Evolutionary conservation across 2,113 vertebrate genomes (phyloP).

Genomic region (Phylloscopus trochiloides): DNA sequence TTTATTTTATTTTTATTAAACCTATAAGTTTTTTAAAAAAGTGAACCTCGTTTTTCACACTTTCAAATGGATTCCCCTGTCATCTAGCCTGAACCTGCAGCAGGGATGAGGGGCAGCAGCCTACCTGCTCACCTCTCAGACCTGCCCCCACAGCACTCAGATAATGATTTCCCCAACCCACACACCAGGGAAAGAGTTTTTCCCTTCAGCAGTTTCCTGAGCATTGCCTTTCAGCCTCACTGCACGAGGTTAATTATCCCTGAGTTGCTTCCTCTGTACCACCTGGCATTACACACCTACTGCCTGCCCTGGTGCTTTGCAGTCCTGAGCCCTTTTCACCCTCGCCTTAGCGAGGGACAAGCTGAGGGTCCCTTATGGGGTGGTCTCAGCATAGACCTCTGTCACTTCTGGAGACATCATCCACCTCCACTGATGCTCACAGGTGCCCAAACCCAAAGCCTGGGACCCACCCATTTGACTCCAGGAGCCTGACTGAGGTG

Average conservation of each 20-base stretch:
- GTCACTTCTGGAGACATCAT: background rate
- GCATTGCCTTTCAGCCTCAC: background rate
- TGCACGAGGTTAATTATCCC: background rate
- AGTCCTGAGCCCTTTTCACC: background rate
- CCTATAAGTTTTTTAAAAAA: no score
- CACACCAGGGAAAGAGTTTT: background rate
- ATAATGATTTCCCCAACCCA: background rate
- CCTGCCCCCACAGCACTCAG: background rate
- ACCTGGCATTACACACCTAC: background rate
- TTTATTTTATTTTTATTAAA: no score
- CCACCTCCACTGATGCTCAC: background rate
- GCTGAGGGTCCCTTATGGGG: rapidly evolving
- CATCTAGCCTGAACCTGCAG: background rate
- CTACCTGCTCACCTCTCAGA: background rate
- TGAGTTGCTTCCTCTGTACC: background rate
- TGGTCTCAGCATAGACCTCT: background rate
- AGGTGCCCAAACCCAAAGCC: background rate
- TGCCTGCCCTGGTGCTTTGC: background rate
- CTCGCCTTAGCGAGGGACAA: background rate
- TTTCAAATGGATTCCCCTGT: background rate
- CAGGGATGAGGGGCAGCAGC: background rate
- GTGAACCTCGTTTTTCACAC: no score
- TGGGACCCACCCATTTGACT: background rate
- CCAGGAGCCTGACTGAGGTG: background rate
- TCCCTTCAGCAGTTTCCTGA: background rate